phyloP scores from a whole-genome alignment of 2,113 vertebrate genomes.

The Gopherus flavomarginatus region DNA sequence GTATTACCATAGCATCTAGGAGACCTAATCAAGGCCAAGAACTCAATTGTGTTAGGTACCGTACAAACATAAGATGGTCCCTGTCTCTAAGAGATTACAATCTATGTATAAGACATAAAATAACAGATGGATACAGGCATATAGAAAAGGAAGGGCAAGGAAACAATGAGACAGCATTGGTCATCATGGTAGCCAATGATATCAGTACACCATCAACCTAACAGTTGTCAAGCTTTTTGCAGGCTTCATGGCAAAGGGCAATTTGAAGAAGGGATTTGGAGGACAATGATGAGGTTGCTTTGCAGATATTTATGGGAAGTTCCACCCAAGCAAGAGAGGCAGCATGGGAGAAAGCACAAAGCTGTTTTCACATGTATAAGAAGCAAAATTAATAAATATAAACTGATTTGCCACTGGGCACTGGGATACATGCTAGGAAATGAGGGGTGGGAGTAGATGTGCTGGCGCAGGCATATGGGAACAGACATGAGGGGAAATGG shows the following conservation, averaged over 20 bases:
- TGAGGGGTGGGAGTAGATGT: neutral
- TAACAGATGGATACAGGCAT: neutral
- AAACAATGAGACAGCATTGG: neutral
- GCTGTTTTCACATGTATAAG: neutral
- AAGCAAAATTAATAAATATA: neutral
- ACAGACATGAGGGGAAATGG: neutral
- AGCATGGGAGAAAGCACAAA: neutral
- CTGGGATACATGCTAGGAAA: neutral
- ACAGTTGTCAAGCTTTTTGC: neutral
- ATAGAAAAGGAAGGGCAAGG: neutral
- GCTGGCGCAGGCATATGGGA: neutral
- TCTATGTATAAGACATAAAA: neutral
- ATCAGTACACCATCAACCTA: neutral
- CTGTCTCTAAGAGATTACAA: neutral
- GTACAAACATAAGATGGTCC: neutral
- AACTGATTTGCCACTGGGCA: neutral
- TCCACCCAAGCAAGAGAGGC: neutral
- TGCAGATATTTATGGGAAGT: neutral
- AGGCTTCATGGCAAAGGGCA: neutral
- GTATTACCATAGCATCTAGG: neutral
- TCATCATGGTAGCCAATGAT: neutral
- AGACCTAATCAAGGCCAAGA: neutral
- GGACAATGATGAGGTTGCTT: neutral
- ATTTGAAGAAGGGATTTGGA: neutral
- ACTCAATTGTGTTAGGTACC: neutral